A percentile compares a stretch with the other conserved stretches of the same genome.
phyloP scores from a whole-genome alignment of 2,888 invertebrate genomes.

The Hemistola chrysoprasaria region DNA sequence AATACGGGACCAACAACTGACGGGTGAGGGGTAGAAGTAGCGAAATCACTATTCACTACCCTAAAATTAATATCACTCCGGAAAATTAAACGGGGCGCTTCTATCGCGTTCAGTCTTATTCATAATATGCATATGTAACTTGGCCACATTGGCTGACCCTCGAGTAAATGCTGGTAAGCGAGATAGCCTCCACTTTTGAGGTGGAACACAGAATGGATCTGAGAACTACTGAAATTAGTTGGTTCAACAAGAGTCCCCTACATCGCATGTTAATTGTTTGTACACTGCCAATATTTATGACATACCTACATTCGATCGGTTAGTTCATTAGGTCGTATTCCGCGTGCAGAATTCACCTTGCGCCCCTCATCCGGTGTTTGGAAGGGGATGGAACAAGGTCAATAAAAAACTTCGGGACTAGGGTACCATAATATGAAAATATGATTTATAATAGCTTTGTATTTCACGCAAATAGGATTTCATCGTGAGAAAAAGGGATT shows the following conservation, averaged over 20 bases:
- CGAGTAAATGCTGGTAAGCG: constrained; percentile 39
- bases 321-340: constrained; percentile 41
- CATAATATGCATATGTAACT: constrained; percentile 57
- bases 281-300: constrained; percentile 31
- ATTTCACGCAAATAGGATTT: constrained; percentile 30
- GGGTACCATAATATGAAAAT: constrained; percentile 38
- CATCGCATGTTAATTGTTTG: constrained; percentile 50
- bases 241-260: constrained; percentile 42
- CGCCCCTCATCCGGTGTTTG: constrained; percentile 45
- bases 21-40: constrained; percentile 51
- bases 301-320: constrained; percentile 31
- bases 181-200: constrained; percentile 36
- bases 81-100: constrained; percentile 59
- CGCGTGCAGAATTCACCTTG: constrained; percentile 48
- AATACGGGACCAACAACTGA: constrained; percentile 38
- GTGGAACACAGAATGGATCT: constrained; percentile 31
- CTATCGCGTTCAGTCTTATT: constrained; percentile 40
- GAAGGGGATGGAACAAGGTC: constrained; percentile 52
- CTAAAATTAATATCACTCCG: constrained; percentile 65
- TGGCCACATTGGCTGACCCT: constrained; percentile 53
- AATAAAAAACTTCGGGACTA: constrained; percentile 40
- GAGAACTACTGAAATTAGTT: constrained; percentile 41
- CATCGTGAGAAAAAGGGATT: constrained; percentile 50
- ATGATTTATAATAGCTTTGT: constrained; percentile 46
- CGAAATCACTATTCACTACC: constrained; percentile 63